Percentiles rank a stretch among this genome's conserved stretches.
Conservation (phyloP, 92 coral and sea anemone genomes). For the Palythoa caribaeorum region DNA sequence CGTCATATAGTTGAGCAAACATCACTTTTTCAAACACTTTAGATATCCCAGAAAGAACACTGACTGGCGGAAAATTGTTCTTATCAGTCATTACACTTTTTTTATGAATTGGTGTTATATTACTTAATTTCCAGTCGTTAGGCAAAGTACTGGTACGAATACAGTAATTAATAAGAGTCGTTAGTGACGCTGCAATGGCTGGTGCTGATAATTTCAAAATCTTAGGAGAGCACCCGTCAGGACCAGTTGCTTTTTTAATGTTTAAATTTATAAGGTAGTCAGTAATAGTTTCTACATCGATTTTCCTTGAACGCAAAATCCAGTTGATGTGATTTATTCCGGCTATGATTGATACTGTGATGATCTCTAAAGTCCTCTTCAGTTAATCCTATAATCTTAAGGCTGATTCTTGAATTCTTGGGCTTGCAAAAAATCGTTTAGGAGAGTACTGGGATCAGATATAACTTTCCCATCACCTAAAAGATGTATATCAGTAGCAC, state of each 20-base stretch:
- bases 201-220: constrained; percentile 32
- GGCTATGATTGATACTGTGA: constrained; percentile 6
- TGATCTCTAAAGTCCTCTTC: constrained; percentile 54
- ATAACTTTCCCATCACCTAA: constrained; percentile 58
- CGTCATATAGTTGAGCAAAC: constrained; percentile 47
- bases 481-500: constrained; percentile 55
- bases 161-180: not conserved
- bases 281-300: not conserved
- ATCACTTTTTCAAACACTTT: constrained; percentile 54
- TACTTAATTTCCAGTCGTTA: not conserved
- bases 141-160: not conserved
- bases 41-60: constrained; percentile 37
- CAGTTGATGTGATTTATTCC: not conserved
- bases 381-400: constrained; percentile 15
- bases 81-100: constrained; percentile 28
- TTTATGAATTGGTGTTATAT: not conserved
- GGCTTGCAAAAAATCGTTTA: constrained; percentile 51
- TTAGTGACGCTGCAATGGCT: constrained; percentile 21
- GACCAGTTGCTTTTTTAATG: constrained; percentile 38
- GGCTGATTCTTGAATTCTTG: not conserved
- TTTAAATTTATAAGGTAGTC: constrained; percentile 32
- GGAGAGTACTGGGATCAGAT: constrained; percentile 42
- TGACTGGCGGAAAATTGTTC: constrained; percentile 48
- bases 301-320: constrained; percentile 38
- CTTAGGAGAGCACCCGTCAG: constrained; percentile 42